Conservation (phyloP, 2,888 invertebrate species). For the Tanytarsus gracilentus region DNA sequence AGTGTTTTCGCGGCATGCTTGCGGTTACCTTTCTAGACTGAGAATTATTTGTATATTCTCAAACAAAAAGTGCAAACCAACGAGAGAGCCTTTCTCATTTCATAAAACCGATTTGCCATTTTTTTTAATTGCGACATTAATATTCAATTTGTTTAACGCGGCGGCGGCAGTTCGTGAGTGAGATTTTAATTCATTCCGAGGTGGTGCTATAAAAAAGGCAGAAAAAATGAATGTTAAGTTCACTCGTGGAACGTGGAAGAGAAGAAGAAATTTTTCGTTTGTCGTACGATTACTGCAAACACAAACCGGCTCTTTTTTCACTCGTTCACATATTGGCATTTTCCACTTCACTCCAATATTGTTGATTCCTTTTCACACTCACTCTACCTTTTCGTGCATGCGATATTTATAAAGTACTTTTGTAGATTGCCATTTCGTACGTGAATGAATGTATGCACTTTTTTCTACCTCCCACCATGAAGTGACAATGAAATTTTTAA, state of each 20-base stretch:
- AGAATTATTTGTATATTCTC: no score
- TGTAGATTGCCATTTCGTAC: not conserved
- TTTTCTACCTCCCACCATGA: no score
- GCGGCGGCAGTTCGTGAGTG: not conserved
- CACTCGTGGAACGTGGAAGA: not conserved
- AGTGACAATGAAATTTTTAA: no score
- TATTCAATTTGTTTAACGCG: constrained; percentile 23
- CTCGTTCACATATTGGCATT: constrained; percentile 9
- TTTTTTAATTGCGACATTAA: constrained; percentile 14
- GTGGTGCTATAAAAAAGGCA: no score
- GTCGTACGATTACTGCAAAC: constrained; percentile 3
- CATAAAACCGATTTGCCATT: no score
- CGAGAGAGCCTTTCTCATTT: no score
- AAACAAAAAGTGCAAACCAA: no score
- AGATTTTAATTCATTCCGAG: not conserved
- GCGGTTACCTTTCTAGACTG: no score
- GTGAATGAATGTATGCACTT: no score
- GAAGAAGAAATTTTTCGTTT: not conserved
- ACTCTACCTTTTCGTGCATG: not conserved
- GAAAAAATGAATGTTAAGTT: no score
- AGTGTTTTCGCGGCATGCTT: no score
- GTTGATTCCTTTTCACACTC: not conserved
- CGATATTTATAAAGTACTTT: not conserved
- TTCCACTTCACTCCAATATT: no score
- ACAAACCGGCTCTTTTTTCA: not conserved